Evolutionary conservation across 2,797 vertebrate genomes (phyloP).

Genomic region (Bradypus variegatus): DNA sequence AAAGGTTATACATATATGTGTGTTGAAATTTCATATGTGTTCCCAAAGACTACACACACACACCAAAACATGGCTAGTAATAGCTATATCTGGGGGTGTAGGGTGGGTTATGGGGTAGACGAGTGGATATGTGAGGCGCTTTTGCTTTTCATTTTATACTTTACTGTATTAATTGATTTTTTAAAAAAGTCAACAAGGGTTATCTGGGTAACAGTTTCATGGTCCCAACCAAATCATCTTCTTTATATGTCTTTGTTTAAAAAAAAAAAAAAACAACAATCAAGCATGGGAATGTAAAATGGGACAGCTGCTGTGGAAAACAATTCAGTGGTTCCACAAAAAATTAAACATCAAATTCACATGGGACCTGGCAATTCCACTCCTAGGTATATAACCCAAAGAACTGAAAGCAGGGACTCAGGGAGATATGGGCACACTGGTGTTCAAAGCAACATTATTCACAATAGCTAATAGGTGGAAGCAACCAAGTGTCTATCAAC

Average conservation of each 20-base stretch:
- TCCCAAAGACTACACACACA: not conserved
- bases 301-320: too few species aligned
- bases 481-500: too few species aligned
- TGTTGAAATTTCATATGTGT: not conserved
- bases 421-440: too few species aligned
- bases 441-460: too few species aligned
- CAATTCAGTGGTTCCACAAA: too few species aligned
- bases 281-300: too few species aligned
- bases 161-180: not conserved
- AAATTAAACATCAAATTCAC: too few species aligned
- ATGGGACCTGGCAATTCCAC: too few species aligned
- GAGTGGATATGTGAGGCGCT: not conserved
- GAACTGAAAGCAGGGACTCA: too few species aligned
- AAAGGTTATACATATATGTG: not conserved
- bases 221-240: not conserved
- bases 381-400: too few species aligned
- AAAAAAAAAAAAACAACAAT: not conserved
- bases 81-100: not conserved
- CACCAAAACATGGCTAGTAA: not conserved
- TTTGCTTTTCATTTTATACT: not conserved
- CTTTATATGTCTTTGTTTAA: not conserved
- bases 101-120: too few species aligned
- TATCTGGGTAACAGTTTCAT: not conserved
- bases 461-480: too few species aligned
- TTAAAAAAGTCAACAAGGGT: not conserved